phyloP scores from a whole-genome alignment of 23 tunicate genomes.

The Botrylloides violaceus region DNA sequence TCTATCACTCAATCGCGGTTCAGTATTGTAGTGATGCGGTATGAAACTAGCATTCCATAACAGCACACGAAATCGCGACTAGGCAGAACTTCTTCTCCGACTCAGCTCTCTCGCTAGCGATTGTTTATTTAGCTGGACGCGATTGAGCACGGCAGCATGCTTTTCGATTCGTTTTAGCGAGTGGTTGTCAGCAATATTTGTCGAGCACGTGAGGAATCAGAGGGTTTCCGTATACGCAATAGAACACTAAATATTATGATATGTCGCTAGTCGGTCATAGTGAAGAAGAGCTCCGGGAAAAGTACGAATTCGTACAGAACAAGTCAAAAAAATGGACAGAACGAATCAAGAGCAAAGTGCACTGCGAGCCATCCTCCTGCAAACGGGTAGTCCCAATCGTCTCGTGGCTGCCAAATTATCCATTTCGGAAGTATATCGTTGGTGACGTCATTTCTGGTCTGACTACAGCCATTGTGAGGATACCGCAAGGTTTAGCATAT shows the following conservation, averaged over 20 bases:
- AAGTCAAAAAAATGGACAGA: background rate
- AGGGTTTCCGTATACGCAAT: background rate
- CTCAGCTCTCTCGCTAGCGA: background rate
- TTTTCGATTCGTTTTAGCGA: background rate
- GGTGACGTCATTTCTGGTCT: conserved; percentile 90
- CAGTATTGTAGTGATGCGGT: too few species aligned
- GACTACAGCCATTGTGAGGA: conserved; percentile 86
- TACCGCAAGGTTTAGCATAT: conserved; percentile 98
- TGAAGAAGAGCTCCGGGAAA: background rate
- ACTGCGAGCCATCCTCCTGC: background rate
- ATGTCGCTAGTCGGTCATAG: background rate
- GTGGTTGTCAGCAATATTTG: background rate
- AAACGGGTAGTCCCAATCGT: conserved; percentile 60
- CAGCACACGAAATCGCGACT: too few species aligned
- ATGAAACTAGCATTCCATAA: too few species aligned
- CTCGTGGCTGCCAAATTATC: conserved; percentile 72
- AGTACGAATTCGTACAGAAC: background rate
- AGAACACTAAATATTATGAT: background rate
- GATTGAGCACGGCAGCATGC: background rate
- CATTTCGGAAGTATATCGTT: conserved; percentile 38
- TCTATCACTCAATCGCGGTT: too few species aligned
- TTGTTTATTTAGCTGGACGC: background rate
- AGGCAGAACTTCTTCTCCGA: background rate
- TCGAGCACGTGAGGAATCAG: background rate
- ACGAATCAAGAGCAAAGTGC: background rate